These are phyloP conservation scores for Psilanteris sp. DNA, from an alignment of 1,140 invertebrate genomes.

Conservation along the genomic window DNA sequence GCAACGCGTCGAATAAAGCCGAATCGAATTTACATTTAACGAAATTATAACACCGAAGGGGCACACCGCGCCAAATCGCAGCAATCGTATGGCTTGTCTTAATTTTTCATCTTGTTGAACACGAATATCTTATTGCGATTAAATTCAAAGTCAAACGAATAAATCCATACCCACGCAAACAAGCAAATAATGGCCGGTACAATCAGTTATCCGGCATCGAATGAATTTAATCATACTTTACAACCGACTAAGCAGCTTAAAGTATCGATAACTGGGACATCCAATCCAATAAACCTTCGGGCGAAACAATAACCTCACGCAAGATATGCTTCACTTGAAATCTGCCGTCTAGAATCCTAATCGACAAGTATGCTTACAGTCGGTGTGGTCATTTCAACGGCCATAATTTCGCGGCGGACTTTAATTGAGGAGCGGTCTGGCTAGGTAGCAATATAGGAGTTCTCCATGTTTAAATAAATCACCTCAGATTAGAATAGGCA, in stretches of 20 bases:
- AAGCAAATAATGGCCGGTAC: conserved; percentile 32
- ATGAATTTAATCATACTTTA: conserved; percentile 57
- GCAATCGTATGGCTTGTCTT: too few relatives aligned
- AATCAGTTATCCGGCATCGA: conserved; percentile 44
- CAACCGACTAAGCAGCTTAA: conserved; percentile 52
- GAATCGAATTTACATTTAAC: too few relatives aligned
- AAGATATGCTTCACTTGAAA: conserved; percentile 36
- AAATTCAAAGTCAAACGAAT: conserved; percentile 30
- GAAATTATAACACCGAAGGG: too few relatives aligned
- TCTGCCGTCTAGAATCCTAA: conserved; percentile 29
- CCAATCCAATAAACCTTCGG: conserved; percentile 34
- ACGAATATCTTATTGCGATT: conserved; percentile 33
- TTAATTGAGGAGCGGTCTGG: conserved; percentile 63
- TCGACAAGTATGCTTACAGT: conserved; percentile 41
- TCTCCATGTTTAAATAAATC: conserved; percentile 69
- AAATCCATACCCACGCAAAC: conserved; percentile 28
- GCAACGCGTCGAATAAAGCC: too few relatives aligned
- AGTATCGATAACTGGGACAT: conserved; percentile 56
- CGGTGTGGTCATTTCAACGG: conserved; percentile 49
- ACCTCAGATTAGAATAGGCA: conserved; percentile 69
- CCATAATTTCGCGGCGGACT: conserved; percentile 55
- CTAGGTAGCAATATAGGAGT: conserved; percentile 62
- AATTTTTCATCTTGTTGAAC: conserved; percentile 20
- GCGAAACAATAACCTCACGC: conserved; percentile 47
- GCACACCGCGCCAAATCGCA: too few relatives aligned